Evolutionary conservation across 2,797 vertebrate genomes (phyloP).

Genomic region (Artibeus jamaicensis): DNA sequence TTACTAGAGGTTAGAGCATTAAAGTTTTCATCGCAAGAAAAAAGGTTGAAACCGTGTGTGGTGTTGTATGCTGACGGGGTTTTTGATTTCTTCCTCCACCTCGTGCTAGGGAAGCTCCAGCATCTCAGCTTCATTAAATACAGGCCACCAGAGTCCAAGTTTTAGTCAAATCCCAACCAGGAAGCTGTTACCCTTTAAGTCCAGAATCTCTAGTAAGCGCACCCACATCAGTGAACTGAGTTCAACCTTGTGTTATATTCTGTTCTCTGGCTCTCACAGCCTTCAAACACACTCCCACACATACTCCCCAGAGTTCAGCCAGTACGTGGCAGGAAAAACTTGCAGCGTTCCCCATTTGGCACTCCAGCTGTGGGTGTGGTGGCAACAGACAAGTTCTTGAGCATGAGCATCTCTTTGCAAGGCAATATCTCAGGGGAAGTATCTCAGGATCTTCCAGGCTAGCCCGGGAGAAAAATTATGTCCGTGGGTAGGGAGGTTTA

Average conservation of each 20-base stretch:
- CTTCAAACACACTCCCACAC: background rate
- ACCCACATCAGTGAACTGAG: background rate
- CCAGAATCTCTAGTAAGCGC: background rate
- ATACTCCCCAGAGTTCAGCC: background rate
- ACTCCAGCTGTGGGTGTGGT: background rate
- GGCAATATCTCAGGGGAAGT: background rate
- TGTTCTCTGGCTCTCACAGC: background rate
- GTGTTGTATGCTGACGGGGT: no score
- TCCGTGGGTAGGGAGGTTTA: background rate
- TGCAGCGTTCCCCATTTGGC: background rate
- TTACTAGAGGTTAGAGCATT: background rate
- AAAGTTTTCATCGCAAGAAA: background rate
- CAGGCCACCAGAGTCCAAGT: background rate
- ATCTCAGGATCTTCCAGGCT: background rate
- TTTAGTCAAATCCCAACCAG: background rate
- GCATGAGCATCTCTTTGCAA: background rate
- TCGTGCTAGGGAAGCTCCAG: background rate
- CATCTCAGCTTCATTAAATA: background rate
- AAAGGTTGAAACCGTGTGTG: background rate
- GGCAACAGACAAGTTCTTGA: background rate
- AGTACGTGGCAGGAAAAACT: background rate
- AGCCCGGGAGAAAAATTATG: background rate
- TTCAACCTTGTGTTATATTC: background rate
- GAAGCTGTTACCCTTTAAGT: background rate
- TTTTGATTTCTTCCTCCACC: background rate